Evolutionary conservation across 2,797 vertebrate genomes (phyloP).

Genomic region (Silurus aristotelis): DNA sequence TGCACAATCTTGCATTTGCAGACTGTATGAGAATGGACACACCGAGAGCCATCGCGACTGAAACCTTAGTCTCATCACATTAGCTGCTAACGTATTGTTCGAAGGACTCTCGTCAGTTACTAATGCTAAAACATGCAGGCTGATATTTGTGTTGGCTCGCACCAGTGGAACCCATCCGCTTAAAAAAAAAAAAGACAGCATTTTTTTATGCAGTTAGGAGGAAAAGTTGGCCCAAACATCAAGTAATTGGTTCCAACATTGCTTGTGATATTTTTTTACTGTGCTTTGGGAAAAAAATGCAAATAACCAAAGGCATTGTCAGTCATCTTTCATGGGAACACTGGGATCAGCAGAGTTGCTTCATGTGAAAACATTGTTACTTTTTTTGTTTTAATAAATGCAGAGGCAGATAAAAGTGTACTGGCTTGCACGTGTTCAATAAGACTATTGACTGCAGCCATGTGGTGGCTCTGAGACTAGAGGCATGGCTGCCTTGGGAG

Average conservation of each 20-base stretch:
- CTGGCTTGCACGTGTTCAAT: conserved; percentile 31
- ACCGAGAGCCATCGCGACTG: conserved; percentile 14
- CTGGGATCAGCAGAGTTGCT: conserved; percentile 61
- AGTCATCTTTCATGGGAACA: conserved; percentile 65
- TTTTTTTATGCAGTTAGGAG: conserved; percentile 60
- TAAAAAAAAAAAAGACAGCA: conserved; percentile 31
- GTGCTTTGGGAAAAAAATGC: conserved; percentile 40
- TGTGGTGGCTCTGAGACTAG: conserved; percentile 53
- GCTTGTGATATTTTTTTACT: conserved; percentile 61
- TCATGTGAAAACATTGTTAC: conserved; percentile 58
- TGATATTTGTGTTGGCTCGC: conserved; percentile 46
- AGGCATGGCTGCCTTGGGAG: conserved; percentile 51
- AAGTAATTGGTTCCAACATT: conserved; percentile 63
- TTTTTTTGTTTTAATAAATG: conserved; percentile 53
- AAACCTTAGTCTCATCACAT: conserved; percentile 23
- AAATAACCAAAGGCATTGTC: conserved; percentile 69
- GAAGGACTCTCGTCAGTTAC: conserved; percentile 21
- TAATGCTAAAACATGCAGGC: conserved; percentile 23
- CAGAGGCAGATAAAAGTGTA: conserved; percentile 53
- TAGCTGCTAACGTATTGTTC: conserved; percentile 46
- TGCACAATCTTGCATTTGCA: conserved; percentile 31
- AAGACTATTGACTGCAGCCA: conserved; percentile 67
- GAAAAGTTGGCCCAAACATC: conserved; percentile 62
- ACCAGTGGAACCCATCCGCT: conserved; percentile 40
- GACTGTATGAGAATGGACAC: conserved; percentile 26